phyloP scores from a whole-genome alignment of 2,797 vertebrate genomes.

The Paedocypris micromegethes region DNA sequence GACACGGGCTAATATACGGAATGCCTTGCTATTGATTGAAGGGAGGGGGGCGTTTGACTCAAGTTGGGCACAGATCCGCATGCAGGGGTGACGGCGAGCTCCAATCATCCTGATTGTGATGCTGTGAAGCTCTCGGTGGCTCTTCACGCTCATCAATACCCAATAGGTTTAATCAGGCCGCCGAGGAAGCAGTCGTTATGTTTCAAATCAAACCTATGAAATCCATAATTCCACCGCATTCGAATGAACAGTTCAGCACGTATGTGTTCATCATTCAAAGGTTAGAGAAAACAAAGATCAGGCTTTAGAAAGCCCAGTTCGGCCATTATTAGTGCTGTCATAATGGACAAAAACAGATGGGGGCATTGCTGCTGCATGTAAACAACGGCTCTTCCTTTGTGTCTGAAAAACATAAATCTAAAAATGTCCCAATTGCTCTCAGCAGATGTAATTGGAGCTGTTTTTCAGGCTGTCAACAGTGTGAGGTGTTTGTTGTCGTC shows the following conservation, averaged over 20 bases:
- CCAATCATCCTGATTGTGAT: slow-evolving; percentile 57
- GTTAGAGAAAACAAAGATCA: slow-evolving; percentile 47
- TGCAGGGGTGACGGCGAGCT: slow-evolving; percentile 46
- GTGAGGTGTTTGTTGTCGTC: slow-evolving; percentile 46
- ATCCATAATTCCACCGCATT: slow-evolving; percentile 70
- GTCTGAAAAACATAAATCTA: slow-evolving; percentile 43
- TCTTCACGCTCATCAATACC: slow-evolving; percentile 63
- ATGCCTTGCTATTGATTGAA: slow-evolving; percentile 63
- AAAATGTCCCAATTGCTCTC: slow-evolving; percentile 64
- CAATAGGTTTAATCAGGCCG: slow-evolving; percentile 71
- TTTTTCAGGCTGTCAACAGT: slow-evolving; percentile 51
- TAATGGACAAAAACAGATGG: slow-evolving; percentile 38
- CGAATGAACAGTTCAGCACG: slow-evolving; percentile 63
- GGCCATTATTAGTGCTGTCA: slow-evolving; percentile 44
- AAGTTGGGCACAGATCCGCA: slow-evolving; percentile 54
- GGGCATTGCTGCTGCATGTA: slow-evolving; percentile 48
- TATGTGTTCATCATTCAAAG: slow-evolving; percentile 54
- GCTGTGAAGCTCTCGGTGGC: slow-evolving; percentile 51
- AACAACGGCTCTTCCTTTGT: slow-evolving; percentile 48
- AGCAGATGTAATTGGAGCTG: slow-evolving; percentile 59
- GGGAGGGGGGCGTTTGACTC: slow-evolving; percentile 56
- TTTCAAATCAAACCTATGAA: slow-evolving; percentile 72
- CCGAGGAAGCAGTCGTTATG: slow-evolving; percentile 70
- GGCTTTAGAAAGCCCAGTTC: slow-evolving; percentile 48
- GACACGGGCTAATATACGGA: slow-evolving; percentile 58